Base-by-base conservation (phyloP, 1,140 invertebrate species). In the Drosophila ficusphila region DNA sequence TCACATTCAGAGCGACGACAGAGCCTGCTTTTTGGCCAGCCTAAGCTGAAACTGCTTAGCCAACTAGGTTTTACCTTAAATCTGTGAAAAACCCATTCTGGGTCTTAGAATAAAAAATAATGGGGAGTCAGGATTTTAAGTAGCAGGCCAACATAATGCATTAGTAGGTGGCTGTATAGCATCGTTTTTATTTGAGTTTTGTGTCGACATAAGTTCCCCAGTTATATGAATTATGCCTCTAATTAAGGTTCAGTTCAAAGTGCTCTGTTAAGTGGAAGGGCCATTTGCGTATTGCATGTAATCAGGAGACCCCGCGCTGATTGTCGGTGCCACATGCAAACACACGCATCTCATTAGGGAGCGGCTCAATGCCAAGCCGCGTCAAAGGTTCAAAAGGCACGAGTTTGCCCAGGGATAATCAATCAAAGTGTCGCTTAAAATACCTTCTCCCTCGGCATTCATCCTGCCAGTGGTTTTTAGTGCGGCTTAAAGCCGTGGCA, bases 371-470 rank as follows among this genome's bases (percentile, higher is more conserved):
- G 16, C 7, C 16, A 46, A 25, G 42, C 54, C 60, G 23, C 54
- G 12, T 29, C 61, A 67, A 67, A 67, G 33, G 7, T 23, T 14
- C 33, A 6, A 18, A 27, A 31, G 31, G 27, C 62, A 21, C 33
- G 27, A 42, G 21, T 51, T 67, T 33, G 33, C 46, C 25, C 33
- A 29, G 27, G 34, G 34, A 67, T 67, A 67, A 67, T 67, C 62
- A 67, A 67, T 67, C 62, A 67, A 61, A 67, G 60, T 67, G 61
- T 33, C 42, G 42, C 61, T 12, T 23, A 4, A 64, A 65, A 25
- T 19, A 12, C 29, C 8, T n/a, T 14, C 39, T 9, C 39, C 18
- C 39, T 8, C 3, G 39, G 14, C 4, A 23, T 14, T 12, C 47
- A 53, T 23, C 52, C 52, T 33, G 14, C 12, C 12, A 19, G 7